Base-by-base conservation (phyloP, 2,113 vertebrate species). In the Toxotes jaculatrix region DNA sequence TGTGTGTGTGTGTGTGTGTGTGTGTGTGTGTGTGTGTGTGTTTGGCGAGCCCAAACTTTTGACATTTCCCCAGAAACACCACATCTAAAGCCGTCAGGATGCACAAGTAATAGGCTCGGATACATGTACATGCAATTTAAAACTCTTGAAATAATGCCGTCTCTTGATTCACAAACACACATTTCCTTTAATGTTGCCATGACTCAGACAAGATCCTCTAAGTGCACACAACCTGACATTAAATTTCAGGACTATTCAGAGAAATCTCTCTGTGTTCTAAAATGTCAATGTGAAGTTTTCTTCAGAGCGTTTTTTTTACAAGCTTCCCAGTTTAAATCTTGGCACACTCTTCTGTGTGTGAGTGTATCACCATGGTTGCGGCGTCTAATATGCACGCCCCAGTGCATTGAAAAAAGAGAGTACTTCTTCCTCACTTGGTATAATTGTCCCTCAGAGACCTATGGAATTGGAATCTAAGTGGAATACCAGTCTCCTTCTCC, bases 361-460 rank as follows among this genome's bases (percentile, higher is more conserved):
- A 76, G 87, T 77, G 86, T 45, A 86, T 92, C 88, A 86, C 92
- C 89, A 92, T 85, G 89, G 89, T 79, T 88, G 90, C 88, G 8
- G 89, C 84, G 74, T 92, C 90, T 92, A 93, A 93, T 93, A 95
- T 94, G 93, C 92, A 93, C 84, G 89, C 88, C 91, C 89, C 91
- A 91, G 88, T 91, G 92, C 92, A 87, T 89, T 89, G 92, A 91
- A 87, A 92, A 92, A 92, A 92, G 91, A 92, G 88, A 91, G 80
- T 69, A 92, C 91, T 93, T 93, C 89, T 94, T 94, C 90, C 91
- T 90, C 89, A 90, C 93, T 91, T 87, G 80, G 85, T 93, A 90
- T 95, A 95, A 96, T 95, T 95, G 95, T 94, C 93, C 95, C 95
- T 92, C 77, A 87, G 95, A 95, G 95, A 95, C 93, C 86, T 77